Conservation (phyloP, 2,797 vertebrate species). For the Gobionotothen gibberifrons region DNA sequence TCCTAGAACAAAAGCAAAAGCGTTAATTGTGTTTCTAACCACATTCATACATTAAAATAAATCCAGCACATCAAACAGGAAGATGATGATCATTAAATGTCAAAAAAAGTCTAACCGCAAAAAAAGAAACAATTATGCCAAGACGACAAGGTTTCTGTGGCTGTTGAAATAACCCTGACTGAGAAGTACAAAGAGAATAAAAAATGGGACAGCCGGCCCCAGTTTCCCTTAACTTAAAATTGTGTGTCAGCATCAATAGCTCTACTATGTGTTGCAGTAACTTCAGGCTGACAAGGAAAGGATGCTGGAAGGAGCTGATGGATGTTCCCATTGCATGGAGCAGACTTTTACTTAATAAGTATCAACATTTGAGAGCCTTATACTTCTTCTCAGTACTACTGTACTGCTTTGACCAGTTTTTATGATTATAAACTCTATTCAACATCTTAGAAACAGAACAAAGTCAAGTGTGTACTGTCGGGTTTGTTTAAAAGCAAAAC, state of each 20-base stretch:
- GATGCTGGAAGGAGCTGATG: conserved; percentile 37
- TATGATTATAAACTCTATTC: neutral
- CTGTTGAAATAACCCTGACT: conserved; percentile 2
- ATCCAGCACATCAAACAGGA: neutral
- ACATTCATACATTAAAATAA: neutral
- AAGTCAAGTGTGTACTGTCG: neutral
- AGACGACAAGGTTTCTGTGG: neutral
- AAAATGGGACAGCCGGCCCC: conserved; percentile 28
- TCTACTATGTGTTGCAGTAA: conserved; percentile 22
- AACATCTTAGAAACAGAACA: neutral
- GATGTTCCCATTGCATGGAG: conserved; percentile 26
- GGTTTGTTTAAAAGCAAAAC: neutral
- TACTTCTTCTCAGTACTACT: conserved; percentile 3
- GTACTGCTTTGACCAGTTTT: neutral
- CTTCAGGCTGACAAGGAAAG: conserved; percentile 32
- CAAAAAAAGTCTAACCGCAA: neutral
- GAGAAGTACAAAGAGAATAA: conserved; percentile 20
- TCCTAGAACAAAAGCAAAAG: conserved; percentile 15
- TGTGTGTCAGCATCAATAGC: conserved; percentile 41
- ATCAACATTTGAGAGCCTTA: conserved; percentile 8
- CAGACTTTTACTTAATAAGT: conserved; percentile 18
- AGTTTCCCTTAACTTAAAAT: conserved; percentile 39
- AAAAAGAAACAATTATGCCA: neutral
- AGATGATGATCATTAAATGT: conserved; percentile 13
- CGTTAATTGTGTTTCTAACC: neutral